A percentile compares a stretch with the other conserved stretches of the same genome.
These are phyloP conservation scores for Sinella curviseta DNA, from an alignment of 1,140 invertebrate genomes.

Conservation along the genomic window DNA sequence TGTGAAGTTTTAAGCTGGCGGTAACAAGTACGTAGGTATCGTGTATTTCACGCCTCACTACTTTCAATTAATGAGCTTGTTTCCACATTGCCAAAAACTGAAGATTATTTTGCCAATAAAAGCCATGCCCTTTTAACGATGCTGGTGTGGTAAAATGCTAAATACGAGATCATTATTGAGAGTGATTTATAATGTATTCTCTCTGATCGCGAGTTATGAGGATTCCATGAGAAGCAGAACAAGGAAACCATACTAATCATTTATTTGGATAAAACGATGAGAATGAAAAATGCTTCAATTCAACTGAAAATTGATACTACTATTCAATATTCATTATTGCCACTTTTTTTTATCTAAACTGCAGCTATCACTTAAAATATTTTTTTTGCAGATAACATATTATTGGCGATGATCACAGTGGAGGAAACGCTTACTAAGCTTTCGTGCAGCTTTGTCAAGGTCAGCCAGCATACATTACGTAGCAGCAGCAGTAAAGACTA, in stretches of 20 bases:
- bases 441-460: constrained; percentile 10
- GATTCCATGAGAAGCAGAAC: too few species aligned
- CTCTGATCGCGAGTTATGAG: too few species aligned
- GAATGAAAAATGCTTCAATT: too few species aligned
- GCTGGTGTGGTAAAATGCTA: background rate
- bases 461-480: too few species aligned
- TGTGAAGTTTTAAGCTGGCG: background rate
- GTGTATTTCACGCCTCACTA: background rate
- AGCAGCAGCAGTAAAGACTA: too few species aligned
- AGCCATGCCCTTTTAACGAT: background rate
- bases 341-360: background rate
- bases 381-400: background rate
- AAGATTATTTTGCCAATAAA: too few species aligned
- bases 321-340: too few species aligned
- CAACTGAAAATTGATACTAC: too few species aligned
- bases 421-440: background rate
- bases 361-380: background rate
- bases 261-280: background rate
- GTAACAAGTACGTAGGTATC: background rate
- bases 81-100: background rate
- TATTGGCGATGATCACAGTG: background rate
- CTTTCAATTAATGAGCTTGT: constrained; percentile 8
- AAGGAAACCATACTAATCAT: too few species aligned
- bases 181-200: too few species aligned
- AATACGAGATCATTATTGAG: too few species aligned